Conservation (phyloP, 1,140 invertebrate genomes). For the Chrysopa pallens region DNA sequence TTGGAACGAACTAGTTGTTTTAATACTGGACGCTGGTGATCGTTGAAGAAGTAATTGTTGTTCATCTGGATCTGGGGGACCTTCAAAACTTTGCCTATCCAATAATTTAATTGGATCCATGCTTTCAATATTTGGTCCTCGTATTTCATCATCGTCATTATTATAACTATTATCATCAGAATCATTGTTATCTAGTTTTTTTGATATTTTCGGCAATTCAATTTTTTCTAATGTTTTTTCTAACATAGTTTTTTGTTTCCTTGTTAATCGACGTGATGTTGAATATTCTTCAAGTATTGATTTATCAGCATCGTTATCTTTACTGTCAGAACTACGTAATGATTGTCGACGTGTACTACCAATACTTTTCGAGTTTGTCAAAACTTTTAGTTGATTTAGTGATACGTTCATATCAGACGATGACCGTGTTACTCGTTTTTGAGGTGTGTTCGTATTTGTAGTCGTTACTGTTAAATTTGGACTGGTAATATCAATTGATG, state of each 20-base stretch:
- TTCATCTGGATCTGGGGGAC: background rate
- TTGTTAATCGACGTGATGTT: background rate
- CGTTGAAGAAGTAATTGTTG: too few relatives aligned
- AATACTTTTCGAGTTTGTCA: background rate
- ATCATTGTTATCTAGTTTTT: background rate
- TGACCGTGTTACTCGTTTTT: background rate
- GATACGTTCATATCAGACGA: background rate
- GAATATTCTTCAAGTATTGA: background rate
- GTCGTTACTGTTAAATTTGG: background rate
- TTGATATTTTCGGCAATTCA: background rate
- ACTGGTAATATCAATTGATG: background rate
- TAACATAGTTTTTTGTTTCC: background rate
- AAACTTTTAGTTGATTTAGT: background rate
- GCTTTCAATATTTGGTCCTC: background rate
- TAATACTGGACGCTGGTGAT: background rate
- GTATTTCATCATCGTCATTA: too few relatives aligned
- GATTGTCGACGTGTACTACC: background rate
- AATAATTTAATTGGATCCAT: conserved; percentile 1
- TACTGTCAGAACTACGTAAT: background rate
- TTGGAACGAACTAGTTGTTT: background rate
- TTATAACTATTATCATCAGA: too few relatives aligned
- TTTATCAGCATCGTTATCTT: background rate
- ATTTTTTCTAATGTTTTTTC: background rate
- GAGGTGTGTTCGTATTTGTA: background rate
- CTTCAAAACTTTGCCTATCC: background rate